Percentiles rank a stretch among this genome's conserved stretches.
Conservation (phyloP, 2,797 vertebrate species). For the Pempheris klunzingeri region DNA sequence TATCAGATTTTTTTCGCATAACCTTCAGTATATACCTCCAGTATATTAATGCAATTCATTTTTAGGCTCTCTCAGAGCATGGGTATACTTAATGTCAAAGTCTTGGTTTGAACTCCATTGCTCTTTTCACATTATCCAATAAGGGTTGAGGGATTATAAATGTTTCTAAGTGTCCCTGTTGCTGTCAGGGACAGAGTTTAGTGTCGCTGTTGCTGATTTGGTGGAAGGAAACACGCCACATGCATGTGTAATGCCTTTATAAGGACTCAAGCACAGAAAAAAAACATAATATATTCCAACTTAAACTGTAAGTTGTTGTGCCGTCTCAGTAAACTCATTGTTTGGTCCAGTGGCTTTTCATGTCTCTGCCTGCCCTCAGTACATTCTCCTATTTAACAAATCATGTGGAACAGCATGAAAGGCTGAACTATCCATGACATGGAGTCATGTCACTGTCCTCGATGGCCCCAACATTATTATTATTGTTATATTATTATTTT, state of each 20-base stretch:
- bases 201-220: neutral
- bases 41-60: conserved; percentile 40
- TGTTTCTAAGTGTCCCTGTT: conserved; percentile 15
- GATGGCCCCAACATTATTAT: neutral
- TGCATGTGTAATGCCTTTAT: neutral
- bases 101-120: conserved; percentile 40
- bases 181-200: neutral
- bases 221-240: neutral
- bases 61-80: conserved; percentile 35
- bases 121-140: conserved; percentile 41
- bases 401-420: conserved; percentile 45
- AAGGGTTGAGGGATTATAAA: conserved; percentile 4
- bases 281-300: neutral
- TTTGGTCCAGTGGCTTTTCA: conserved; percentile 30
- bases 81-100: conserved; percentile 32
- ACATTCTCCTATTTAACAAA: conserved; percentile 43
- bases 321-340: conserved; percentile 14
- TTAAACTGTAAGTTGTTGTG: neutral
- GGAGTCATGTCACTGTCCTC: conserved; percentile 1
- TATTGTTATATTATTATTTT: no score
- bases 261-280: neutral
- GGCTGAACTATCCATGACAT: conserved; percentile 9
- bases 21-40: no score
- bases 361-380: neutral
- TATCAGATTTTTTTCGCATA: no score